These are phyloP conservation scores for Patella caerulea DNA, from an alignment of 2,888 invertebrate species.

Conservation along the genomic window DNA sequence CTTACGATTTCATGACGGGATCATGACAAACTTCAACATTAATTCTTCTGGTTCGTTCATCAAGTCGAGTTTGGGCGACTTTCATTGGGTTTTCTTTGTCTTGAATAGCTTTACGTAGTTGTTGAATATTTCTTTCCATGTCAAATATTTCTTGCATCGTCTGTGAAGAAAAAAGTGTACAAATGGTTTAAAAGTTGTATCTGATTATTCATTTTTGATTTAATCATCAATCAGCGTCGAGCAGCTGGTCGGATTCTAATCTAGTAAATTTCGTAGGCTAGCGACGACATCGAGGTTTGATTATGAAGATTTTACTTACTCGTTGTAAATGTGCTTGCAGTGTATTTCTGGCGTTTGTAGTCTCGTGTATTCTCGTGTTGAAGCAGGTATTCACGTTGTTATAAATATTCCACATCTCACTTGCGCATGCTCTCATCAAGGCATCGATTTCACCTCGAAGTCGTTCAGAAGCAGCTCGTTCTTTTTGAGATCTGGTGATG, in stretches of 20 bases:
- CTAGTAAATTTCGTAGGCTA: too few species aligned
- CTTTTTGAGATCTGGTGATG: slow-evolving; percentile 68
- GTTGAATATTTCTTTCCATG: slow-evolving; percentile 88
- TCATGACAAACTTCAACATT: slow-evolving; percentile 91
- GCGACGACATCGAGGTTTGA: too few species aligned
- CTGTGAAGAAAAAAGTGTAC: slow-evolving; percentile 70
- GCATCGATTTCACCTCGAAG: slow-evolving; percentile 68
- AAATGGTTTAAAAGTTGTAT: too few species aligned
- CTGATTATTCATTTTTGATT: too few species aligned
- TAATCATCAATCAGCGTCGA: too few species aligned
- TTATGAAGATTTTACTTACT: slow-evolving; percentile 42
- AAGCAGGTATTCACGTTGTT: slow-evolving; percentile 69
- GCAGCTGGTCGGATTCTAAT: too few species aligned
- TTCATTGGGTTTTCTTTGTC: slow-evolving; percentile 79
- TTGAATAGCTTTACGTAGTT: slow-evolving; percentile 88
- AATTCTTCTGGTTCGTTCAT: slow-evolving; percentile 88
- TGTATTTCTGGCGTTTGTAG: slow-evolving; percentile 67
- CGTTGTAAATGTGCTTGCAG: slow-evolving; percentile 68
- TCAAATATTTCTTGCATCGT: slow-evolving; percentile 93
- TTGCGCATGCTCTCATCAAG: slow-evolving; percentile 63
- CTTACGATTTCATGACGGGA: slow-evolving; percentile 83
- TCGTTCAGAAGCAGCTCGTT: slow-evolving; percentile 64
- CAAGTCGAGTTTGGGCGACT: slow-evolving; percentile 84
- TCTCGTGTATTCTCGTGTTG: slow-evolving; percentile 65
- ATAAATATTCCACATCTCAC: slow-evolving; percentile 70